Percentiles rank a stretch among this genome's conserved stretches.
phyloP scores from a whole-genome alignment of 2,888 invertebrate genomes.

The Anodontia alba region DNA sequence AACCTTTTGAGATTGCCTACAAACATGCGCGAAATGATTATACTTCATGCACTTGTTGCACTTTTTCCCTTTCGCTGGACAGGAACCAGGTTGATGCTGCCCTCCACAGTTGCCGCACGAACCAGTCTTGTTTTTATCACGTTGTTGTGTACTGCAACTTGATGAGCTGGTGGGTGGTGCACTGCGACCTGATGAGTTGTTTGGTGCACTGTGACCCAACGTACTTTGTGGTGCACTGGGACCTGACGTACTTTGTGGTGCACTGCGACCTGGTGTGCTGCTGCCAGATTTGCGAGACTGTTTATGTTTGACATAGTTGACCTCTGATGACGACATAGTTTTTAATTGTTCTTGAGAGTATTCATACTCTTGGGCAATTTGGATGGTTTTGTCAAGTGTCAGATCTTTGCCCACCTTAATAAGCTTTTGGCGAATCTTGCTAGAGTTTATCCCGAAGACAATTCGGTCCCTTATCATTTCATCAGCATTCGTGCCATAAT shows the following conservation, averaged over 20 bases:
- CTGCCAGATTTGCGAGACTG: neutral
- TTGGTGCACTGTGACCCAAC: no score
- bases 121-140: neutral
- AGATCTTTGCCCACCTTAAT: conserved; percentile 20
- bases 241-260: neutral
- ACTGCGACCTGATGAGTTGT: neutral
- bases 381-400: conserved; percentile 23
- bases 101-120: conserved; percentile 19
- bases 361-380: no score
- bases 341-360: no score
- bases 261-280: neutral
- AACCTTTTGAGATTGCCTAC: neutral
- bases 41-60: conserved; percentile 16
- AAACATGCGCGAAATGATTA: no score
- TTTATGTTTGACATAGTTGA: neutral
- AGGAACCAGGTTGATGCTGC: neutral
- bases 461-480: no score
- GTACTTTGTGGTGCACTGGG: neutral
- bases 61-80: conserved; percentile 20
- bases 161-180: neutral
- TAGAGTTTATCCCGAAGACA: no score
- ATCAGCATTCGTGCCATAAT: conserved; percentile 14
- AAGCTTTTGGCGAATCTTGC: conserved; percentile 21
- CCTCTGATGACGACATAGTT: no score
- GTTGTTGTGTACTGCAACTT: no score